Percentiles rank a stretch among this genome's conserved stretches.
phyloP scores from a whole-genome alignment of 1,140 invertebrate genomes.

The Drosophila lacteicornis region DNA sequence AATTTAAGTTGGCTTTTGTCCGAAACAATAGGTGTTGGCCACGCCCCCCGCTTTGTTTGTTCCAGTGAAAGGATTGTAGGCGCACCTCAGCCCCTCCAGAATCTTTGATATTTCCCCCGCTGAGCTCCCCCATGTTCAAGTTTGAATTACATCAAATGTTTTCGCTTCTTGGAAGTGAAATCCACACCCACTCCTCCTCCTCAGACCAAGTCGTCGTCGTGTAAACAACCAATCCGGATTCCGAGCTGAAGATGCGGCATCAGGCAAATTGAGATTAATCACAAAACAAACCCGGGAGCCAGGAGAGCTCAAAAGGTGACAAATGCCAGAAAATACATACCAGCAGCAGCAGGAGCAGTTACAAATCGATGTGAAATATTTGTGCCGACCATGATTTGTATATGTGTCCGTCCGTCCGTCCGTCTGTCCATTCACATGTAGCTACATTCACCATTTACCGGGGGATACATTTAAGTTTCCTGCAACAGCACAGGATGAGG shows the following conservation, averaged over 20 bases:
- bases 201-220: slow-evolving; percentile 1
- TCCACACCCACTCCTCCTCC: not conserved
- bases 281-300: slow-evolving; percentile 52
- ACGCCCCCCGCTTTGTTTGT: slow-evolving; percentile 5
- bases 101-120: not conserved
- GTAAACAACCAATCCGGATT: slow-evolving; percentile 23
- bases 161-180: slow-evolving; percentile 15
- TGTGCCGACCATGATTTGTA: slow-evolving; percentile 74
- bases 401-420: slow-evolving; percentile 32
- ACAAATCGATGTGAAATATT: slow-evolving; percentile 57
- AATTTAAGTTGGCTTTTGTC: slow-evolving; percentile 27
- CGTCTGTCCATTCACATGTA: not conserved
- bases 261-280: slow-evolving; percentile 76
- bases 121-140: slow-evolving; percentile 2
- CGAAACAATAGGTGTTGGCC: slow-evolving; percentile 6
- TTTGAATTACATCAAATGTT: slow-evolving; percentile 37
- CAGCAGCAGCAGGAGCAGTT: slow-evolving; percentile 9
- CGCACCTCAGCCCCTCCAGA: no score
- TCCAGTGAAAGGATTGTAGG: slow-evolving; percentile 13
- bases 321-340: slow-evolving; percentile 54
- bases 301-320: slow-evolving; percentile 68
- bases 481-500: slow-evolving; percentile 55
- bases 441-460: slow-evolving; percentile 9
- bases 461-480: slow-evolving; percentile 69
- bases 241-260: slow-evolving; percentile 50